phyloP scores from a whole-genome alignment of 2,113 vertebrate genomes.

The Myiopsitta monachus region DNA sequence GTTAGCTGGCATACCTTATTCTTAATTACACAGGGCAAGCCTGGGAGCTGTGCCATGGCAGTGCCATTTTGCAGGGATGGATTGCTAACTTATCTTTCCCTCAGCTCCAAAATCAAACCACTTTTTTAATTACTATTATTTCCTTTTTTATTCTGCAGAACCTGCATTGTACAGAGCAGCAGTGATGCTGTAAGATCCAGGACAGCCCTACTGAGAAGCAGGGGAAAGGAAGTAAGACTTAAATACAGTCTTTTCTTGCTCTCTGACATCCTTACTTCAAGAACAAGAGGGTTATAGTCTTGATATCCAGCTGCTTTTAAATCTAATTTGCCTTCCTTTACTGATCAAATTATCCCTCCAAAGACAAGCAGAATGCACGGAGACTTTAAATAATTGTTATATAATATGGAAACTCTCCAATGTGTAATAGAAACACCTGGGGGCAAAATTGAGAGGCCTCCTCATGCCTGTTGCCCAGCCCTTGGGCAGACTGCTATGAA shows the following conservation, averaged over 20 bases:
- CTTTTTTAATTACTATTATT: background rate
- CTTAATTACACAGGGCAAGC: background rate
- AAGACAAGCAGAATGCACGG: background rate
- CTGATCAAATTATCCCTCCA: background rate
- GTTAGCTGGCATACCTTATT: background rate
- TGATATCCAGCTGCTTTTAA: background rate
- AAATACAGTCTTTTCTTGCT: background rate
- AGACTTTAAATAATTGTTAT: background rate
- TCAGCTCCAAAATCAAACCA: background rate
- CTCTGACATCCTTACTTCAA: background rate
- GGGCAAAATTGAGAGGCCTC: background rate
- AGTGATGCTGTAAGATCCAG: background rate
- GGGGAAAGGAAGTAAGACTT: background rate
- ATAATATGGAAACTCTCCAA: background rate
- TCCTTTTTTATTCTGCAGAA: background rate
- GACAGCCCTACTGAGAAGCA: background rate
- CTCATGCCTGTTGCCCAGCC: background rate
- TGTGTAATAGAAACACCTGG: background rate
- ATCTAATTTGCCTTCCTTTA: background rate
- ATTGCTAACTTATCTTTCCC: background rate
- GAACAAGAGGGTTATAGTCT: background rate
- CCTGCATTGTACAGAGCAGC: background rate
- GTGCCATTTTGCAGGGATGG: background rate
- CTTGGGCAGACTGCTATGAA: background rate
- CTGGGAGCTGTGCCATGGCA: background rate